These are phyloP conservation scores for Campylomormyrus numenius DNA, from an alignment of 2,113 vertebrate genomes.

Conservation along the genomic window DNA sequence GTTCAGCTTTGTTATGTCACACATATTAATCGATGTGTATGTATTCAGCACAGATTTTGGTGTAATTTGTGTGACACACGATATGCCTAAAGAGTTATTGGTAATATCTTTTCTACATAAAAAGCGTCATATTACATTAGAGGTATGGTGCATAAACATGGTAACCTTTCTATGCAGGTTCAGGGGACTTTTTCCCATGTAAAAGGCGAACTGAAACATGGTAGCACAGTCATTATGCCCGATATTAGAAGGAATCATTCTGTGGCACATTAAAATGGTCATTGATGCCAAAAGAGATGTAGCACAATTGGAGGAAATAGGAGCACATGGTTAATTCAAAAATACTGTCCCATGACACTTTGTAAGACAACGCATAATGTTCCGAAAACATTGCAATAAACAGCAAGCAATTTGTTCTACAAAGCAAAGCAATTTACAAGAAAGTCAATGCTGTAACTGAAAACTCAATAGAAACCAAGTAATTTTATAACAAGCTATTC, in stretches of 20 bases:
- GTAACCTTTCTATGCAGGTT: background rate
- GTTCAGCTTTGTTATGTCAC: background rate
- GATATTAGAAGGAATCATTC: background rate
- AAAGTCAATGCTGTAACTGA: background rate
- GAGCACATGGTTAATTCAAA: background rate
- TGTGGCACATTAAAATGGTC: no score
- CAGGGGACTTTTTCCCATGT: background rate
- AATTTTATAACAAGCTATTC: no score
- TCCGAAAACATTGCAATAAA: background rate
- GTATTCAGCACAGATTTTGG: background rate
- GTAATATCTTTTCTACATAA: background rate
- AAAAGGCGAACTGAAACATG: background rate
- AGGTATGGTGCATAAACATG: background rate
- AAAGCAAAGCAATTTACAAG: background rate
- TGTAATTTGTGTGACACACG: background rate
- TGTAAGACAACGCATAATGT: background rate
- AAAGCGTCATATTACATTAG: background rate
- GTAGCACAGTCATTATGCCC: background rate
- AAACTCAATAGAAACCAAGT: background rate
- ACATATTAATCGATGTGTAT: background rate
- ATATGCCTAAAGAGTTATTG: background rate
- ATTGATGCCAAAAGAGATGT: background rate
- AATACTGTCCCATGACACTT: background rate
- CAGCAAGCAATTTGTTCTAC: background rate
- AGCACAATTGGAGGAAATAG: background rate